phyloP scores from a whole-genome alignment of 1,140 invertebrate genomes.

The Piezodorus guildinii region DNA sequence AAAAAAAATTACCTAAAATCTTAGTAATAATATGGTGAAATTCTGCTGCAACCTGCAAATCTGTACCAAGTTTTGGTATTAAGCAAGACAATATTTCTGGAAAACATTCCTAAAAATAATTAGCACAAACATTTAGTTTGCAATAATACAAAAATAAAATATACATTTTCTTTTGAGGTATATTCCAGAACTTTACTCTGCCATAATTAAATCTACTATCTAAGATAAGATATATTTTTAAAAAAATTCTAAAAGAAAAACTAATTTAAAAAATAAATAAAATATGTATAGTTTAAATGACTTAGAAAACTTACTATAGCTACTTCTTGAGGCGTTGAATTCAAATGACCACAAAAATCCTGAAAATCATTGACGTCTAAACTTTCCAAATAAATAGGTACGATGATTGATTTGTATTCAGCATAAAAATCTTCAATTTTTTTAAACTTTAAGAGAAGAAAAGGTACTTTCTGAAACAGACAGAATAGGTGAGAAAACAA shows the following conservation, averaged over 20 bases:
- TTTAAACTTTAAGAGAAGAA: neutral
- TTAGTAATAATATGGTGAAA: neutral
- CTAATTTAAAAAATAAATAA: too few relatives aligned
- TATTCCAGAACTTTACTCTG: too few relatives aligned
- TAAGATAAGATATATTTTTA: too few relatives aligned
- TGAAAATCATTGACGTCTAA: neutral
- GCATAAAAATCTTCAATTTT: neutral
- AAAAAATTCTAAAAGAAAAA: too few relatives aligned
- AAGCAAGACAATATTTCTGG: neutral
- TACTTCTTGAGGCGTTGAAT: neutral
- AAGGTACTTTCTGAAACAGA: neutral
- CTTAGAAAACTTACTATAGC: neutral
- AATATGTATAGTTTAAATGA: too few relatives aligned
- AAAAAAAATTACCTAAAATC: neutral
- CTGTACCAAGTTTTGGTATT: neutral
- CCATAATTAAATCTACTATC: too few relatives aligned
- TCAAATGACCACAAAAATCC: neutral
- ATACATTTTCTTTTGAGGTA: too few relatives aligned
- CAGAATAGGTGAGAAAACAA: neutral
- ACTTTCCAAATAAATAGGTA: neutral
- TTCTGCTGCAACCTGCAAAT: neutral
- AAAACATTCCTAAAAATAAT: slow-evolving; percentile 4
- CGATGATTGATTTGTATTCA: neutral
- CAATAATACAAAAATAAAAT: too few relatives aligned
- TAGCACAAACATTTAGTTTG: neutral